phyloP scores from a whole-genome alignment of 2,888 invertebrate species.

The Oegoconia quadripuncta region DNA sequence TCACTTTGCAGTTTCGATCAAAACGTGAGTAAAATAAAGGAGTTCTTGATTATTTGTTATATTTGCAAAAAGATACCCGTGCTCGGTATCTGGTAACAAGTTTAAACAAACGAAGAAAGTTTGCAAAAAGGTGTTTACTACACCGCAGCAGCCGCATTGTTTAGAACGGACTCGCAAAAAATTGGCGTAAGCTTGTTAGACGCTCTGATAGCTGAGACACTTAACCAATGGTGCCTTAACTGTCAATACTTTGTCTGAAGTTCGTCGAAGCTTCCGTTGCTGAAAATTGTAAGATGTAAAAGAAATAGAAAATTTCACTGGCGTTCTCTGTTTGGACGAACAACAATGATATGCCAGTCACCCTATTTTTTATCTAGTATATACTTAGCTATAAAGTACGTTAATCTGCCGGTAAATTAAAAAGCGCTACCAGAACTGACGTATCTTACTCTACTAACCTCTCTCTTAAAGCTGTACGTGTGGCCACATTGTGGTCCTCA shows the following conservation, averaged over 20 bases:
- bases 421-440: constrained; percentile 39
- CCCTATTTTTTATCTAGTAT: constrained; percentile 20
- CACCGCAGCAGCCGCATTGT: constrained; percentile 44
- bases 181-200: constrained; percentile 17
- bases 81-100: constrained; percentile 28
- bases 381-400: constrained; percentile 28
- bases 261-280: too few relatives aligned
- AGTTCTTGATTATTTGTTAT: constrained; percentile 6
- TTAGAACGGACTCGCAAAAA: constrained; percentile 33
- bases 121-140: constrained; percentile 44
- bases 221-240: constrained; percentile 3
- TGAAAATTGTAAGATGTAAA: too few relatives aligned
- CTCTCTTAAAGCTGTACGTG: neutral
- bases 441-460: neutral
- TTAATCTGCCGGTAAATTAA: constrained; percentile 56
- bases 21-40: constrained; percentile 11
- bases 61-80: constrained; percentile 30
- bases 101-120: constrained; percentile 44
- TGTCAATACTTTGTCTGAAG: neutral
- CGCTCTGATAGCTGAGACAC: constrained; percentile 4
- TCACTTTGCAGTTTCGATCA: constrained; percentile 10
- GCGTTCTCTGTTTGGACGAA: too few relatives aligned
- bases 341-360: constrained; percentile 34
- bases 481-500: too few relatives aligned
- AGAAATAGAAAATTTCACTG: too few relatives aligned